phyloP scores from a whole-genome alignment of 2,113 vertebrate genomes.

The Actinemys pallida region DNA sequence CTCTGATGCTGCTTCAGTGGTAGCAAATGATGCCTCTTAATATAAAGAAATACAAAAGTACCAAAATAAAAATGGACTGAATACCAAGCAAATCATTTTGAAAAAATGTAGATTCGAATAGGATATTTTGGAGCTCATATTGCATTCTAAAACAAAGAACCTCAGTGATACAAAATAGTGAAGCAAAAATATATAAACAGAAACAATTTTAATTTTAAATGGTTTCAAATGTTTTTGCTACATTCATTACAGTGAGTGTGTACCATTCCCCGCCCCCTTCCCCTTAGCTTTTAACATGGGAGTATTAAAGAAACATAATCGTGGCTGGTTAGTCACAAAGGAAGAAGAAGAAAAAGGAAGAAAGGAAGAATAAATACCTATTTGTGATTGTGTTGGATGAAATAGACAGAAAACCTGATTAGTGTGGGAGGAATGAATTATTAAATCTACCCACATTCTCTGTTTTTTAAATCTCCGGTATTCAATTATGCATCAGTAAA shows the following conservation, averaged over 20 bases:
- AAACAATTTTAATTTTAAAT: background rate
- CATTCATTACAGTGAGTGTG: background rate
- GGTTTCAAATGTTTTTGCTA: background rate
- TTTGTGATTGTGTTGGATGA: slow-evolving; percentile 61
- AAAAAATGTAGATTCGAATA: background rate
- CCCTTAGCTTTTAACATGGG: slow-evolving; percentile 26
- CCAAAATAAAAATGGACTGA: background rate
- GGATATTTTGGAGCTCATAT: background rate
- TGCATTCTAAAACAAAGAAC: slow-evolving; percentile 3
- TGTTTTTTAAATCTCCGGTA: slow-evolving; percentile 65
- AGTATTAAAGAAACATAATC: slow-evolving; percentile 27
- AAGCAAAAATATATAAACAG: background rate
- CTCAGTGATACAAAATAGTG: background rate
- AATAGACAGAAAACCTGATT: slow-evolving; percentile 71
- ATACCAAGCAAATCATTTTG: background rate
- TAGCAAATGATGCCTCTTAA: no score
- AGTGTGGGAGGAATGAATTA: slow-evolving; percentile 78
- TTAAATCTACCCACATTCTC: slow-evolving; percentile 62
- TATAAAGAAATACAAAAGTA: background rate
- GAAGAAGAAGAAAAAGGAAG: background rate
- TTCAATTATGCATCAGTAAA: slow-evolving; percentile 78
- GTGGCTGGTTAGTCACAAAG: slow-evolving; percentile 36
- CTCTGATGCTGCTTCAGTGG: background rate
- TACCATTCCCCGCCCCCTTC: rapidly evolving
- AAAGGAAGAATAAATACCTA: slow-evolving; percentile 32